Conservation (phyloP, 2,888 invertebrate species). For the Myopa testacea region DNA sequence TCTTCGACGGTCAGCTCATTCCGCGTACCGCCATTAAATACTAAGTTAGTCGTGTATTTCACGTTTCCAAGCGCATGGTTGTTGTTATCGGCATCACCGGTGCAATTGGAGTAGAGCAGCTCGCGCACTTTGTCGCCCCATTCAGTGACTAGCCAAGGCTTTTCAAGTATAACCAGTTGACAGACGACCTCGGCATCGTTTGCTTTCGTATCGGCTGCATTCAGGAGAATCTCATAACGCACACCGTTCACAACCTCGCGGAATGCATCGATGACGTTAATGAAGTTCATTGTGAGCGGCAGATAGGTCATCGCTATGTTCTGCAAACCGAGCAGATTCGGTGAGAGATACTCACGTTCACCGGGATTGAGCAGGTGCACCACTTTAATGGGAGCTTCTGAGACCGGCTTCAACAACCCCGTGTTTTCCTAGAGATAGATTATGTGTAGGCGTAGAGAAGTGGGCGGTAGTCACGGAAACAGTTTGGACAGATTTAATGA, state of each 20-base stretch:
- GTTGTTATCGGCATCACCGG: slow-evolving; percentile 64
- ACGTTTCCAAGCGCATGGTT: slow-evolving; percentile 48
- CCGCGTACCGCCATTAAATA: slow-evolving; percentile 63
- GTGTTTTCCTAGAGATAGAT: slow-evolving; percentile 20
- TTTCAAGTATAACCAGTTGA: slow-evolving; percentile 74
- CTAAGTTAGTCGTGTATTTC: slow-evolving; percentile 63
- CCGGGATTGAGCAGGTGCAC: slow-evolving; percentile 65
- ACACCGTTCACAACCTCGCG: slow-evolving; percentile 66
- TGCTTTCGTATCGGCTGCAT: slow-evolving; percentile 61
- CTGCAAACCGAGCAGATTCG: slow-evolving; percentile 64
- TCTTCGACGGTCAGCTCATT: slow-evolving; percentile 61
- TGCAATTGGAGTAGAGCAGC: slow-evolving; percentile 76
- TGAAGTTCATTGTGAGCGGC: slow-evolving; percentile 63
- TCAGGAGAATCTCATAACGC: slow-evolving; percentile 63
- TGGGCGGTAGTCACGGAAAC: background rate
- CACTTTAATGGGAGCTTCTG: slow-evolving; percentile 58
- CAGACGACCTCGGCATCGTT: slow-evolving; percentile 69
- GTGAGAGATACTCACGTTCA: slow-evolving; percentile 65
- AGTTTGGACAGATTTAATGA: background rate
- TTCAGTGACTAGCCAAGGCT: slow-evolving; percentile 74
- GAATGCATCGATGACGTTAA: slow-evolving; percentile 65
- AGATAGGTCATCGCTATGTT: slow-evolving; percentile 66
- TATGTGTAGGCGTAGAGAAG: slow-evolving; percentile 5
- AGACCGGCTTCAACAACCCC: slow-evolving; percentile 48
- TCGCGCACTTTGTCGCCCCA: slow-evolving; percentile 73